These are phyloP conservation scores for Nothoprocta pentlandii DNA, from an alignment of 2,113 vertebrate species.

Conservation along the genomic window DNA sequence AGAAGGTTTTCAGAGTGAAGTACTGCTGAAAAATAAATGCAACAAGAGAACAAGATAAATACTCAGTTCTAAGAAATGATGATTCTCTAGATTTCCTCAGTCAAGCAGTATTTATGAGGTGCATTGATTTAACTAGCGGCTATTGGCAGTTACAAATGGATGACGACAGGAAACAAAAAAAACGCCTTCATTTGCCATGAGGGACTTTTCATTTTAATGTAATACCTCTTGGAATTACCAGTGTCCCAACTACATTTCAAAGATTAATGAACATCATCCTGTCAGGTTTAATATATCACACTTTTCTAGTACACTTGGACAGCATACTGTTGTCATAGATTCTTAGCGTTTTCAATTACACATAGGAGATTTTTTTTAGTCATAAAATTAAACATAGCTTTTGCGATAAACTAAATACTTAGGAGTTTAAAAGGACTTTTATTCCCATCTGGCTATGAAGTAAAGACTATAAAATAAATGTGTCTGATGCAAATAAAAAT, in stretches of 20 bases:
- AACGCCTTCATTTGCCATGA: conserved; percentile 69
- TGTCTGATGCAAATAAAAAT: not conserved
- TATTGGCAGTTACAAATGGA: conserved; percentile 81
- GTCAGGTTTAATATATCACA: conserved; percentile 63
- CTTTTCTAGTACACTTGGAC: not conserved
- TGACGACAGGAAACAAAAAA: conserved; percentile 77
- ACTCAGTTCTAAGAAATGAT: conserved; percentile 61
- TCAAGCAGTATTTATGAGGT: conserved; percentile 76
- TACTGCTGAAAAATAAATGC: conserved; percentile 64
- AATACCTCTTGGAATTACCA: conserved; percentile 73
- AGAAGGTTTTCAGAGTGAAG: not conserved
- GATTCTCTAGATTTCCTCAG: conserved; percentile 65
- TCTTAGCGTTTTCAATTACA: conserved; percentile 20
- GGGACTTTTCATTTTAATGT: conserved; percentile 76
- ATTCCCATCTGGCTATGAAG: not conserved
- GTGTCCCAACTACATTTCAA: conserved; percentile 67
- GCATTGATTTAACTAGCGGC: conserved; percentile 78
- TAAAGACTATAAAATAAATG: not conserved
- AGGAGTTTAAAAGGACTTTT: not conserved
- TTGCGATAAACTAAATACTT: conserved; percentile 13
- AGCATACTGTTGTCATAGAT: not conserved
- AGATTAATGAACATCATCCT: conserved; percentile 73
- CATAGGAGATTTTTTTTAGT: not conserved
- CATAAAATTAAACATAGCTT: not conserved
- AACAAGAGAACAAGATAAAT: conserved; percentile 70